Evolutionary conservation across 2,888 invertebrate species (phyloP), one percentile per base, ranked within the genome.

Genomic region (Hirtodrosophila confusa): DNA sequence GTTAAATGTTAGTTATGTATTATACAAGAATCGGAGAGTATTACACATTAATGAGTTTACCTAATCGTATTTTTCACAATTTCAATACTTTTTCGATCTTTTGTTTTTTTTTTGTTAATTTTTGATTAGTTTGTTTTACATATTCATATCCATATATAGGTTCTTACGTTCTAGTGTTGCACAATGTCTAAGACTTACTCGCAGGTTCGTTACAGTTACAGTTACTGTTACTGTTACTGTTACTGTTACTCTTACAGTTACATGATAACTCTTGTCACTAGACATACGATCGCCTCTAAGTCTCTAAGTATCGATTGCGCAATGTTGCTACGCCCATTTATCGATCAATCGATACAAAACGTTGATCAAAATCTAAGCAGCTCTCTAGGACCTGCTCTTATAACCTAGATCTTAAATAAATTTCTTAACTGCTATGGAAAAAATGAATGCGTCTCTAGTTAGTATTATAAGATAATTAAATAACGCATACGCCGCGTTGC

Each of bases 361-460:
- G 29, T 40, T 66, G 54, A 61, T 53, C 45, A 61, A 68, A 56
- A 66, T 63, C 80, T 80, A 80, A 64, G 80, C 80, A 80, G 84
- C 49, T 63, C 73, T 49, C 78, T 80, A 83, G 69, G 67, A 69
- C 24, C 73, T 69, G 86, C 83, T 69, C 83, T 79, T 75, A 70
- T 67, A 72, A 50, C 83, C 86, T 80, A 85, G 47, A 17, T 29
- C 72, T 69, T 85, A 78, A 82, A 66, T 53, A 64, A 66, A 63
- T 69, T 43, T 53, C 80, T 80, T 80, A 85, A 62, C 41, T 49
- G 57, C 80, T 79, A 83, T 51, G 45, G 11, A 75, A 53, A 68
- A 61, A 65, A 79, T 44, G 51, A 82, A 85, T 72, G 68, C 86
- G 69, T 62, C 55, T 43, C 83, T 82, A 85, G 55, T 50, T 41